Evolutionary conservation across 2,113 vertebrate species (phyloP).

Genomic region (Paraplagusia blochii): DNA sequence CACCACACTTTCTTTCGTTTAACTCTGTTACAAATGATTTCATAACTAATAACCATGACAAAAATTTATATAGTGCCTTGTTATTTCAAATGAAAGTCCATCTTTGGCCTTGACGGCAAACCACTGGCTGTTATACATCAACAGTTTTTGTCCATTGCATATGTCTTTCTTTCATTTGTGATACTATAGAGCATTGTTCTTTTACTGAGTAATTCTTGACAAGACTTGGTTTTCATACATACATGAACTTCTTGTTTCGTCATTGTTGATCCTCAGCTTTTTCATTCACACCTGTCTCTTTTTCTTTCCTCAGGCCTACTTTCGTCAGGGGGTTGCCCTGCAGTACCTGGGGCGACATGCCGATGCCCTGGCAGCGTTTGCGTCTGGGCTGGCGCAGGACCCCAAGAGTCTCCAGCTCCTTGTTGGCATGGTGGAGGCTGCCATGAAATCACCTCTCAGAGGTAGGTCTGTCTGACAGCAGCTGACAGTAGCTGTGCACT

Average conservation of each 20-base stretch:
- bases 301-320: slow-evolving; percentile 85
- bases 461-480: slow-evolving; percentile 64
- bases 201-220: too few species aligned
- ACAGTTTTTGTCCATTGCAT: too few species aligned
- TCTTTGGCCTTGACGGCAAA: too few species aligned
- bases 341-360: slow-evolving; percentile 98
- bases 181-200: too few species aligned
- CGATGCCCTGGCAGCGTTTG: slow-evolving; percentile 93
- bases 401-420: slow-evolving; percentile 97
- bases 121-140: too few species aligned
- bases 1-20: too few species aligned
- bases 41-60: too few species aligned
- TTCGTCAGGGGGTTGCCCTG: slow-evolving; percentile 97
- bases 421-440: slow-evolving; percentile 96
- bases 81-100: too few species aligned
- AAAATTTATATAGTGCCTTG: too few species aligned
- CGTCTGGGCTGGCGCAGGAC: slow-evolving; percentile 92
- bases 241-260: not conserved
- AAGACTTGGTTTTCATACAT: not conserved
- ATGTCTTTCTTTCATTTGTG: too few species aligned
- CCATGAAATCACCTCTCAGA: slow-evolving; percentile 97
- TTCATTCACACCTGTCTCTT: not conserved
- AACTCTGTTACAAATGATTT: too few species aligned
- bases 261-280: not conserved
- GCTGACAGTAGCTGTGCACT: too few species aligned